phyloP scores from a whole-genome alignment of 2,113 vertebrate genomes.

The Phalacrocorax carbo region DNA sequence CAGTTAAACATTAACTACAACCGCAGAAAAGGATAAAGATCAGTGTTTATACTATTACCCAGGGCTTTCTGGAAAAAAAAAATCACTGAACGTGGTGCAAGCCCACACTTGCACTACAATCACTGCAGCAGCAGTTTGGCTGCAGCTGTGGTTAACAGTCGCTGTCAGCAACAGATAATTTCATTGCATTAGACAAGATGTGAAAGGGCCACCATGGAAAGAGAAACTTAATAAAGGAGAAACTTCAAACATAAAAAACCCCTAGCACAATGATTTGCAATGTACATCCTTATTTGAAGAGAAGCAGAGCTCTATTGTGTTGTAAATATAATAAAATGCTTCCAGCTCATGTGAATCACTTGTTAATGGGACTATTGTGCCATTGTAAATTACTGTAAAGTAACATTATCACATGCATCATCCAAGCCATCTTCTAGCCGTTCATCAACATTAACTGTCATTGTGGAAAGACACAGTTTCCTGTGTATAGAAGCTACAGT shows the following conservation, averaged over 20 bases:
- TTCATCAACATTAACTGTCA: constrained; percentile 49
- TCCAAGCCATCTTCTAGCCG: constrained; percentile 38
- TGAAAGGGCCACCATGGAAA: neutral
- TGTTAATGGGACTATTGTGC: constrained; percentile 40
- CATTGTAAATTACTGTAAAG: constrained; percentile 27
- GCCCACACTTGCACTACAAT: neutral
- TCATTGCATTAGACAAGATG: neutral
- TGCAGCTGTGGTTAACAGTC: neutral
- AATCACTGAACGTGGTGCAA: neutral
- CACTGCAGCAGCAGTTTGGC: neutral
- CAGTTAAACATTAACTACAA: neutral
- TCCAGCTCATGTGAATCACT: constrained; percentile 44
- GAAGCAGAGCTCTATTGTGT: constrained; percentile 5
- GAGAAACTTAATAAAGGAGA: constrained; percentile 1
- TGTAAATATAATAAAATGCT: constrained; percentile 49
- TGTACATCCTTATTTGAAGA: constrained; percentile 16
- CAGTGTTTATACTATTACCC: neutral
- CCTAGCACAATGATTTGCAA: neutral
- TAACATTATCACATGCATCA: constrained; percentile 34
- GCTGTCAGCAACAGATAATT: neutral
- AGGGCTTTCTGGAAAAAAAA: neutral
- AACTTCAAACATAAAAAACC: neutral
- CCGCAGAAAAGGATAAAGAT: neutral
- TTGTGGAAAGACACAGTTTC: constrained; percentile 30
- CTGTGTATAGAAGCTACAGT: neutral